A percentile compares a stretch with the other conserved stretches of the same genome.
These are phyloP conservation scores for Hedya salicella DNA, from an alignment of 2,888 invertebrate genomes.

Conservation along the genomic window DNA sequence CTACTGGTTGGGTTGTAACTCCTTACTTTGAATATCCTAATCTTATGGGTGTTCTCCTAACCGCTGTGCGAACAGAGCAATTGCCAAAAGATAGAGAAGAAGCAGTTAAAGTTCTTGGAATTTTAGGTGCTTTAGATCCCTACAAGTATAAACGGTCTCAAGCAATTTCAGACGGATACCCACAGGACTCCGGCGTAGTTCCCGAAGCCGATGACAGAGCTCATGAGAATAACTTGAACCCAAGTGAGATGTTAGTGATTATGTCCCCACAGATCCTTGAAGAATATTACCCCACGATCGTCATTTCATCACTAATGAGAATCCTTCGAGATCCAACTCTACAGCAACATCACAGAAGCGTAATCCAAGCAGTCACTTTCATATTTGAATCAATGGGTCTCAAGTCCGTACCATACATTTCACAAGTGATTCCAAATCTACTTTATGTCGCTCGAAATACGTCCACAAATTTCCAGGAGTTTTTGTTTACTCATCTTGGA, in stretches of 20 bases:
- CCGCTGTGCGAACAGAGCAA: constrained; percentile 98
- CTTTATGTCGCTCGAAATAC: constrained; percentile 95
- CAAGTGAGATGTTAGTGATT: constrained; percentile 97
- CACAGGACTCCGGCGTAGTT: constrained; percentile 92
- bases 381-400: constrained; percentile 98
- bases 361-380: constrained; percentile 98
- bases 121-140: constrained; percentile 98
- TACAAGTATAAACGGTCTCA: constrained; percentile 98
- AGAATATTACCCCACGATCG: constrained; percentile 99
- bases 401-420: constrained; percentile 96
- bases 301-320: constrained; percentile 97
- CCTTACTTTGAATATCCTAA: constrained; percentile 98
- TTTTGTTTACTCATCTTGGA: constrained; percentile 97
- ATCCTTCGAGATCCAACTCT: constrained; percentile 97
- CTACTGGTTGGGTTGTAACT: constrained; percentile 97
- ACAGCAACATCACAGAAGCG: constrained; percentile 96
- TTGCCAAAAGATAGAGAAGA: constrained; percentile 94
- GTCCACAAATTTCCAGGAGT: constrained; percentile 95
- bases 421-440: constrained; percentile 95
- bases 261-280: constrained; percentile 95
- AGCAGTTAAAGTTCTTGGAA: constrained; percentile 96
- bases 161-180: constrained; percentile 95
- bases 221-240: constrained; percentile 91
- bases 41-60: constrained; percentile 96
- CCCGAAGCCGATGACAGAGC: constrained; percentile 92